These are phyloP conservation scores for Drosophila setosimentum DNA, from an alignment of 2,888 invertebrate species.

Conservation along the genomic window DNA sequence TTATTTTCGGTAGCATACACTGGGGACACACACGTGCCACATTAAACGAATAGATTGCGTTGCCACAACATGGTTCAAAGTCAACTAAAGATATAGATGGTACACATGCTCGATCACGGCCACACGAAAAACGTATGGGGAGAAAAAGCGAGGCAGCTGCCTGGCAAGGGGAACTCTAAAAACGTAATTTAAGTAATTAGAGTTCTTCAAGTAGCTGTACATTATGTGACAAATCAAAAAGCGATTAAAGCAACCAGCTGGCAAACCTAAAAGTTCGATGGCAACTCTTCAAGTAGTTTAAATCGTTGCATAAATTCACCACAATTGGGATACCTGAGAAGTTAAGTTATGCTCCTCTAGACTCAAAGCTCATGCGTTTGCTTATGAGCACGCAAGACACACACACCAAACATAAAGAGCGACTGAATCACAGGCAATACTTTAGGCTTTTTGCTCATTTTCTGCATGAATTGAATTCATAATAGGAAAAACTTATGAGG, in stretches of 20 bases:
- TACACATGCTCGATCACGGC: not conserved
- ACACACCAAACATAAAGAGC: constrained; percentile 7
- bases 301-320: not conserved
- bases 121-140: not conserved
- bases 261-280: not conserved
- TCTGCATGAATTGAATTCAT: constrained; percentile 82
- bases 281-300: not conserved
- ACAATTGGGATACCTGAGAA: constrained; percentile 13
- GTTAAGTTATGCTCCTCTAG: constrained; percentile 14
- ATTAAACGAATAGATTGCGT: constrained; percentile 24
- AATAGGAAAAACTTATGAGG: constrained; percentile 66
- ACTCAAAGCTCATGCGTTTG: constrained; percentile 23
- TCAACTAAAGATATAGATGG: not conserved
- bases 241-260: not conserved
- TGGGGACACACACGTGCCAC: constrained; percentile 69
- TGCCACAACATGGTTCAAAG: constrained; percentile 20
- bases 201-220: not conserved
- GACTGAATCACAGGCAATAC: constrained; percentile 56
- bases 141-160: not conserved
- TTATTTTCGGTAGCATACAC: constrained; percentile 16
- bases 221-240: not conserved
- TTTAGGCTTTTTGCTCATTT: constrained; percentile 73
- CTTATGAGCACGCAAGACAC: constrained; percentile 17
- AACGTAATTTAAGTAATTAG: not conserved
- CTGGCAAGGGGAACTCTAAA: not conserved